Evolutionary conservation across 2,888 invertebrate genomes (phyloP).

Genomic region (Drymonia ruficornis): DNA sequence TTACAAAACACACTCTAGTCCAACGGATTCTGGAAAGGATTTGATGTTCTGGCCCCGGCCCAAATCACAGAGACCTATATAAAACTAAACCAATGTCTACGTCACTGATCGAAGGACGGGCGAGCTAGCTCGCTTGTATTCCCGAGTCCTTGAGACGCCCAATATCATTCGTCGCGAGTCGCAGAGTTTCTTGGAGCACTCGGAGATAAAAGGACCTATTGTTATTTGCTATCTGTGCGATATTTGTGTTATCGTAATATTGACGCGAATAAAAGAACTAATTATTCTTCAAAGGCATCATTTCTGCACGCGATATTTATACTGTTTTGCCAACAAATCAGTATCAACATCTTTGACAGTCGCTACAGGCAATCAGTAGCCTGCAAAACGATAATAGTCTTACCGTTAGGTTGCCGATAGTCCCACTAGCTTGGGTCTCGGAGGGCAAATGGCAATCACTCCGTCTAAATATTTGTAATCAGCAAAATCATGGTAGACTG

Average conservation of each 20-base stretch:
- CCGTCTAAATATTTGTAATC: no score
- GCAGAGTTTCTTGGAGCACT: constrained; percentile 35
- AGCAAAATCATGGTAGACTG: no score
- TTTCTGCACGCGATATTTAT: no score
- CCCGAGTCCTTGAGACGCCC: constrained; percentile 36
- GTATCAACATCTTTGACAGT: no score
- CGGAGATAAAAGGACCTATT: constrained; percentile 10
- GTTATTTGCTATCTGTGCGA: not conserved
- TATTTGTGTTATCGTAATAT: not conserved
- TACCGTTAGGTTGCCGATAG: no score
- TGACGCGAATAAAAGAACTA: no score
- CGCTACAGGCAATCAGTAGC: no score
- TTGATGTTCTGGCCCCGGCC: not conserved
- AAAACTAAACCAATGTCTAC: constrained; percentile 23
- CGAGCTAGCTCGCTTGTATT: constrained; percentile 35
- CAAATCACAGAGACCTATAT: constrained; percentile 9
- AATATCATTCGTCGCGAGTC: constrained; percentile 34
- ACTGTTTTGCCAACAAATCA: no score
- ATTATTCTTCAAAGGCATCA: not conserved
- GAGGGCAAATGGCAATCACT: no score
- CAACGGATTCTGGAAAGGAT: constrained; percentile 14
- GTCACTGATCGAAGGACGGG: constrained; percentile 24
- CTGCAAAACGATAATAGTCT: no score
- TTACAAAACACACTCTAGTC: not conserved
- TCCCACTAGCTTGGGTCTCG: no score